Evolutionary conservation across 2,797 vertebrate genomes (phyloP), one percentile per base, ranked within the genome.

Genomic region (Allenopithecus nigroviridis): DNA sequence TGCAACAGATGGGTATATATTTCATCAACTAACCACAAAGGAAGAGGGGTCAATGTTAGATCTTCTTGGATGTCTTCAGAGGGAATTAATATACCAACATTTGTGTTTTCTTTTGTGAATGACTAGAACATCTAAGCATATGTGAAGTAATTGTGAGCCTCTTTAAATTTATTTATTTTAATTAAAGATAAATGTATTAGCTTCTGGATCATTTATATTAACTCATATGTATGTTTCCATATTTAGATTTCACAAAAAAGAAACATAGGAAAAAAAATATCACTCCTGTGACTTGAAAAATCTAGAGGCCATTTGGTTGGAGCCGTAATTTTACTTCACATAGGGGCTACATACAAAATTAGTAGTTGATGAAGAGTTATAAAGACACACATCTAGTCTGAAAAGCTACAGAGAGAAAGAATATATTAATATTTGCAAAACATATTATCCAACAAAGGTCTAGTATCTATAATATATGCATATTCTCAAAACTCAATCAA

Each of bases 91-190:
- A 78, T 94, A 48, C 39, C 74, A 84, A 89, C 93, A 93, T 91
- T 70, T 94, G 43, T 84, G 30, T 97, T 98, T 98, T 96, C 85
- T 91, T 78, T 75, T 94, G 70, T 94, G 96, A 96, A 85, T 84
- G 57, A 57, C 28, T 87, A 24, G 24, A 22, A 7, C 61, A 14
- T 55, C 53, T 93, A 95, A 96, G 55, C 19, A 64, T 36, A 80
- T 75, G 86, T 84, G 46, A 95, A 50, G 48, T 22, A 21, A 26
- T 26, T 93, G 5, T 0, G 0, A 86, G 91, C 39, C 95, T 97
- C 36, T 79, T 74, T 78, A 93, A 72, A 92, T 85, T 89, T 85
- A 96, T 59, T 97, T 76, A 43, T 86, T 97, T 95, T 89, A 76
- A 91, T 89, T 94, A 93, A 76, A 70, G 74, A 98, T 61, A 97